A percentile compares a stretch with the other conserved stretches of the same genome.
Evolutionary conservation across 2,797 vertebrate species (phyloP).

Genomic region (Salarias fasciatus): DNA sequence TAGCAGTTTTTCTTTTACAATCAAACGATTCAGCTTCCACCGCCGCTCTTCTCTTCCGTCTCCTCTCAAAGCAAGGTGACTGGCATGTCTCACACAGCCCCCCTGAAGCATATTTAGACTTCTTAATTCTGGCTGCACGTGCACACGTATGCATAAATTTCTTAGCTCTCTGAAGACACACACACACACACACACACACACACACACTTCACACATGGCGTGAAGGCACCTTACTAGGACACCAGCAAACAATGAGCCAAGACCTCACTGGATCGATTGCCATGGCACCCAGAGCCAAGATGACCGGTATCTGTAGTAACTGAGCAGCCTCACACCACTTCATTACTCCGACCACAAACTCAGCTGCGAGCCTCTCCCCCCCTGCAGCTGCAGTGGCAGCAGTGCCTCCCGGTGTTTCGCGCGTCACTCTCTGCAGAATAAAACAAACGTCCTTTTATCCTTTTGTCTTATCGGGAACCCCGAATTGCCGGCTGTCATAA

Average conservation of each 20-base stretch:
- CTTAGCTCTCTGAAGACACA: slow-evolving; percentile 38
- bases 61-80: slow-evolving; percentile 45
- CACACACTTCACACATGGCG: background rate
- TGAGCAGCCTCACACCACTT: slow-evolving; percentile 59
- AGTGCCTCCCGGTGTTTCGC: slow-evolving; percentile 47
- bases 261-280: slow-evolving; percentile 54
- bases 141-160: slow-evolving; percentile 33
- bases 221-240: slow-evolving; percentile 36
- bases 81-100: slow-evolving; percentile 46
- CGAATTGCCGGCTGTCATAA: slow-evolving; percentile 56
- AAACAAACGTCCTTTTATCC: slow-evolving; percentile 46
- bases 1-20: slow-evolving; percentile 33
- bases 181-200: slow-evolving; percentile 32
- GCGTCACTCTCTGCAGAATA: slow-evolving; percentile 42
- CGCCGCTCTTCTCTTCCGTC: fast-evolving
- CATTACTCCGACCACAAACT: slow-evolving; percentile 62
- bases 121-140: slow-evolving; percentile 15
- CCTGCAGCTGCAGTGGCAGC: slow-evolving; percentile 59
- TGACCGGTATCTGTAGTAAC: slow-evolving; percentile 69
- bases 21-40: slow-evolving; percentile 24
- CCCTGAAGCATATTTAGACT: slow-evolving; percentile 40
- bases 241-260: slow-evolving; percentile 40
- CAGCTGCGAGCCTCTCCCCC: slow-evolving; percentile 62
- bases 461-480: slow-evolving; percentile 67
- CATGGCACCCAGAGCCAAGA: slow-evolving; percentile 53